Base-by-base conservation (phyloP, 1,140 invertebrate species). In the Drosophila sp. region DNA sequence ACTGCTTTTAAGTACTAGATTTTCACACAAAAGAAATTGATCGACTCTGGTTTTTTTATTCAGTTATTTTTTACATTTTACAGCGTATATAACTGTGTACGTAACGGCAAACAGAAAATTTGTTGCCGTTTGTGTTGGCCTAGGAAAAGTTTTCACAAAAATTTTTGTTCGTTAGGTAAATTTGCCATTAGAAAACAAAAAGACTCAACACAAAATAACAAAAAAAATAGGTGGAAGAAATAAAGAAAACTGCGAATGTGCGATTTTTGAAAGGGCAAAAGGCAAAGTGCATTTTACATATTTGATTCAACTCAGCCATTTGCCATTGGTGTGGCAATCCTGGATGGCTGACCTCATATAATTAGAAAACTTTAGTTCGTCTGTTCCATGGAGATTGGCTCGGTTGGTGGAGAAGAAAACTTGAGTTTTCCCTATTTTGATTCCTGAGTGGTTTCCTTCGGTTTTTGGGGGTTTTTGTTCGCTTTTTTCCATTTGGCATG, bases 311-410 rank as follows among this genome's bases (percentile, higher is more conserved):
- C 6, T 23, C 29, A 29, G 50, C 25, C 30, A 58, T 17, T 17
- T 17, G 3, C 40, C 11, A 41, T n/a, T 25, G 44, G 23, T 8
- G 8, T 27, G 44, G 44, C 17, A 17, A 23, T 10, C 25, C n/a
- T 25, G 11, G 40, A 41, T 41, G 23, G 56, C 30, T 58, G 56
- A 58, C 56, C 56, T 35, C 32, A 58, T 23, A 35, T 58, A 35
- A 58, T 58, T 58, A 58, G 32, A 58, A 58, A 58, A 58, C 56
- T 58, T 58, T 58, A 3, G 7, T 35, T 58, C 6, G 33, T 23
- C 56, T 58, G 56, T 58, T 35, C 30, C 56, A 35, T 58, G 8
- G 56, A 58, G 30, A 58, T 58, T 35, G 56, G 30, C 33, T 25
- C 32, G 35, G 32, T 58, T 58, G n/a, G 44, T 50, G 17, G 17